Evolutionary conservation across 2,888 invertebrate species (phyloP).

Genomic region (Heliconius ethilla): DNA sequence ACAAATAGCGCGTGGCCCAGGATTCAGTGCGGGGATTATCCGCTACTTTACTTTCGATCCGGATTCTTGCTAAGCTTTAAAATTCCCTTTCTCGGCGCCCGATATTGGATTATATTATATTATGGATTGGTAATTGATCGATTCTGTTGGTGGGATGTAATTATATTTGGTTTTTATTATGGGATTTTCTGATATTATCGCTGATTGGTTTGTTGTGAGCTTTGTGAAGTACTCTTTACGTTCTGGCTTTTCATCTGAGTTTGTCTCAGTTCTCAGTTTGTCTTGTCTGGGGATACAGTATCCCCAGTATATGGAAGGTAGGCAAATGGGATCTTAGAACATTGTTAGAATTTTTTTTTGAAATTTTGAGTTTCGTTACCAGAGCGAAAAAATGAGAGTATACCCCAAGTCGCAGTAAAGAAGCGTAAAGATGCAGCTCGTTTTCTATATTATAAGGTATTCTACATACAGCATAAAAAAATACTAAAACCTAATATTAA

Average conservation of each 20-base stretch:
- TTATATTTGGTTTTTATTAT: constrained; percentile 25
- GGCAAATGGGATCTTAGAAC: neutral
- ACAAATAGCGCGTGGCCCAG: constrained; percentile 59
- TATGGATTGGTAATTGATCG: constrained; percentile 20
- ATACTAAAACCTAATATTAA: too few species aligned
- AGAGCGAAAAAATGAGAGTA: too few species aligned
- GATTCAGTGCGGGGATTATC: constrained; percentile 51
- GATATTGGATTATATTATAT: constrained; percentile 37
- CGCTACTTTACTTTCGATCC: constrained; percentile 46
- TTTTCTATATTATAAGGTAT: too few species aligned
- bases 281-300: too few species aligned
- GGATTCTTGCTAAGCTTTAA: constrained; percentile 54
- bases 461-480: too few species aligned
- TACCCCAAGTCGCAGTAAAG: too few species aligned
- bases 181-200: neutral
- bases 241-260: neutral
- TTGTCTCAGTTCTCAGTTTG: too few species aligned
- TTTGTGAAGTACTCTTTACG: neutral
- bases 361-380: too few species aligned
- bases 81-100: constrained; percentile 44
- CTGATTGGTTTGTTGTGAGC: constrained; percentile 1
- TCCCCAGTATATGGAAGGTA: neutral
- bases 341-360: too few species aligned
- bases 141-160: constrained; percentile 8
- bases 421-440: too few species aligned